These are phyloP conservation scores for Melanargia galathea DNA, from an alignment of 2,888 invertebrate species.

Conservation along the genomic window DNA sequence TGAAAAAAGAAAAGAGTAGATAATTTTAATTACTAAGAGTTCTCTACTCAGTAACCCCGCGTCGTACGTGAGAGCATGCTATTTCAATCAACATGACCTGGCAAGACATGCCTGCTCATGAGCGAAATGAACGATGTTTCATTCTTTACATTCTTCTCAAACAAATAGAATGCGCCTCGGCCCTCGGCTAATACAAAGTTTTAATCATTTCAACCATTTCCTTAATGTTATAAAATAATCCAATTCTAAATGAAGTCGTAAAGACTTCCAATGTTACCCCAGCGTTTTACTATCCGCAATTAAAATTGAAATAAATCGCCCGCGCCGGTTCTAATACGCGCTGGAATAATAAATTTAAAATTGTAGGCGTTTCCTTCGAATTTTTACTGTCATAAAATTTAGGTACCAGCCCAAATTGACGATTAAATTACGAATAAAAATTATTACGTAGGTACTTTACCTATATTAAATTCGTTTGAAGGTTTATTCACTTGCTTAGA, in stretches of 20 bases:
- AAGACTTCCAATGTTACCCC: constrained; percentile 27
- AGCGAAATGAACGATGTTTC: too few species aligned
- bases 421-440: background rate
- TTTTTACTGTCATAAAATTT: constrained; percentile 25
- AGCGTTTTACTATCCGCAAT: constrained; percentile 29
- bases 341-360: constrained; percentile 27
- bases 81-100: too few species aligned
- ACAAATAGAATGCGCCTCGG: background rate
- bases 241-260: constrained; percentile 21
- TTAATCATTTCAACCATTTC: constrained; percentile 11
- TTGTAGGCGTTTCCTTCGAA: constrained; percentile 20
- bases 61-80: too few species aligned
- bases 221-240: constrained; percentile 15
- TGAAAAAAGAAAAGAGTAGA: too few species aligned
- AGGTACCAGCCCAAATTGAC: background rate
- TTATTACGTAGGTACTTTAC: background rate
- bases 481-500: too few species aligned
- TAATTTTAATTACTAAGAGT: too few species aligned
- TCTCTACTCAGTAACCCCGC: too few species aligned
- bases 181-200: background rate
- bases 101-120: too few species aligned
- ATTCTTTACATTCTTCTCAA: background rate
- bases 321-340: constrained; percentile 25
- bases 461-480: background rate
- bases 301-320: constrained; percentile 34